Evolutionary conservation across 64 coral and sea anemone species (phyloP).

Genomic region (Montipora capricornis): DNA sequence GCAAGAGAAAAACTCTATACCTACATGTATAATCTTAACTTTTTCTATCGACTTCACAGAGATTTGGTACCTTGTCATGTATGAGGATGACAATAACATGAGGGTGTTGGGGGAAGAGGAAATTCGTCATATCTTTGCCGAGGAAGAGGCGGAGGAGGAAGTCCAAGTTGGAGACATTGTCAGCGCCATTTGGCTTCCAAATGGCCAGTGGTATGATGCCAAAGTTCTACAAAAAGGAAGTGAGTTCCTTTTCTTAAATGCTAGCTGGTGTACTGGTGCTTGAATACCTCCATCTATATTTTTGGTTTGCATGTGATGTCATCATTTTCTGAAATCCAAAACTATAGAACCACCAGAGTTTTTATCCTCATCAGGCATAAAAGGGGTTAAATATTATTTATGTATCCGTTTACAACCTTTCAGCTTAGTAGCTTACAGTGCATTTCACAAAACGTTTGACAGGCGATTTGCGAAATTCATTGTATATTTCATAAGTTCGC

Average conservation of each 20-base stretch:
- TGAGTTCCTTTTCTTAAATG: slow-evolving; percentile 21
- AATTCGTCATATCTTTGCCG: slow-evolving; percentile 46
- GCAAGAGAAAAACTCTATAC: background rate
- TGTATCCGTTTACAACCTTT: background rate
- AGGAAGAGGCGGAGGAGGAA: slow-evolving; percentile 58
- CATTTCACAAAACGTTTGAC: no score
- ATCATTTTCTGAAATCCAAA: background rate
- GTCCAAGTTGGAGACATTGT: slow-evolving; percentile 64
- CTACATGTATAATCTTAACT: background rate
- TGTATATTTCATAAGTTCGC: no score
- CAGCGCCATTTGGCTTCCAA: slow-evolving; percentile 67
- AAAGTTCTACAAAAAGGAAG: slow-evolving; percentile 44
- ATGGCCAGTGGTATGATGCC: slow-evolving; percentile 67
- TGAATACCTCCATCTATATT: background rate
- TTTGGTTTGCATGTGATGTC: background rate
- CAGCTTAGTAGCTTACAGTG: background rate
- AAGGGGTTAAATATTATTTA: background rate
- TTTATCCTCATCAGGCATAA: background rate
- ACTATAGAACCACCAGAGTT: background rate
- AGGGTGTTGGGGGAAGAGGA: slow-evolving; percentile 57
- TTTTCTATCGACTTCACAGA: background rate
- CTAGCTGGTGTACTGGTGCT: background rate
- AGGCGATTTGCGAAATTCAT: no score
- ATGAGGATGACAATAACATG: slow-evolving; percentile 73
- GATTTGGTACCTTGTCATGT: slow-evolving; percentile 73